Percentiles rank a stretch among this genome's conserved stretches.
These are phyloP conservation scores for Eriocheir sinensis DNA, from an alignment of 1,140 invertebrate species.

Conservation along the genomic window DNA sequence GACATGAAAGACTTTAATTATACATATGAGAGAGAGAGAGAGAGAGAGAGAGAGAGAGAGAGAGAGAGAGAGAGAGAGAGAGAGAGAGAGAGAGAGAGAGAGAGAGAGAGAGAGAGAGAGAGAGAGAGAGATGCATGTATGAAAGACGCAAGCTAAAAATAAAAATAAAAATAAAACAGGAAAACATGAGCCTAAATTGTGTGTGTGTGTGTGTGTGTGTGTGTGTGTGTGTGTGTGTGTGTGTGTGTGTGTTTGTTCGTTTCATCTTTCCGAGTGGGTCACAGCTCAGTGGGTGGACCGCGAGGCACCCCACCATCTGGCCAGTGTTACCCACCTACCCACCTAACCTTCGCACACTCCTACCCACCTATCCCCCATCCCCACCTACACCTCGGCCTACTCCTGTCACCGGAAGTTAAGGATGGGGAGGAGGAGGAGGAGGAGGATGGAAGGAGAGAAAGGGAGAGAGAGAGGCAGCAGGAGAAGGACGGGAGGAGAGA, in stretches of 20 bases:
- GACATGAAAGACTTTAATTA: background rate
- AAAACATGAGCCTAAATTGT: background rate
- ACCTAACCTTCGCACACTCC: too few species aligned
- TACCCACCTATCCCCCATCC: background rate
- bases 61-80: conserved; percentile 18
- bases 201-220: too few species aligned
- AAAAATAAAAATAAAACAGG: background rate
- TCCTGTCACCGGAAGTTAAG: background rate
- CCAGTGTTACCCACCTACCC: background rate
- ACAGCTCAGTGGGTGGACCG: background rate
- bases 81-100: conserved; percentile 37
- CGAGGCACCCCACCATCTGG: background rate
- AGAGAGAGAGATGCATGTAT: background rate
- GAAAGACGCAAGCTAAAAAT: background rate
- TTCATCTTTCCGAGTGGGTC: background rate
- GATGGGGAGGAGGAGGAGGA: background rate
- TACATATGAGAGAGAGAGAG: background rate
- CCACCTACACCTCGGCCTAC: background rate
- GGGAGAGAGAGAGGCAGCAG: too few species aligned
- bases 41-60: background rate
- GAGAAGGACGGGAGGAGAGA: background rate
- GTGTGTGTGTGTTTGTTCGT: background rate
- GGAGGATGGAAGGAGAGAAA: too few species aligned
- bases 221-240: too few species aligned
- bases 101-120: conserved; percentile 18